Evolutionary conservation across 2,888 invertebrate genomes (phyloP).

Genomic region (Trachelus stipa): DNA sequence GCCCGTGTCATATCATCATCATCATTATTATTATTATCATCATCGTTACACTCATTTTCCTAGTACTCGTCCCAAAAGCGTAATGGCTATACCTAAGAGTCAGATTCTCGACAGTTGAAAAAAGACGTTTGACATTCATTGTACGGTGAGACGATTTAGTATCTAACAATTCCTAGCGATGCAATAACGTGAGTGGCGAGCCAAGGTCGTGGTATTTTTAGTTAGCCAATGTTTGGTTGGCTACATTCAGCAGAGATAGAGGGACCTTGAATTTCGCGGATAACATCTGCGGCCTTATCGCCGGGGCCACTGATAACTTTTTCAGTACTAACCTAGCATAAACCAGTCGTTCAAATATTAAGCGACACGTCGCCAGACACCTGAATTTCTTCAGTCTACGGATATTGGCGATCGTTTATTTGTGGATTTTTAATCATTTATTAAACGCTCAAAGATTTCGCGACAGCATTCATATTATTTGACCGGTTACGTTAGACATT

Average conservation of each 20-base stretch:
- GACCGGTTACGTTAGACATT: background rate
- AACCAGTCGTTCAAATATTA: slow-evolving; percentile 65
- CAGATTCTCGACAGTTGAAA: background rate
- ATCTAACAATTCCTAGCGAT: slow-evolving; percentile 56
- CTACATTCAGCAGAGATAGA: slow-evolving; percentile 59
- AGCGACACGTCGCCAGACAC: slow-evolving; percentile 52
- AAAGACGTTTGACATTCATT: slow-evolving; percentile 8
- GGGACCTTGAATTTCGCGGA: slow-evolving; percentile 66
- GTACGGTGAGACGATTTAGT: slow-evolving; percentile 44
- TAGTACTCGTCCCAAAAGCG: too few species aligned
- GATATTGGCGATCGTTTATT: background rate
- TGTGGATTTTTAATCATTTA: background rate
- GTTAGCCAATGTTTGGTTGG: slow-evolving; percentile 65
- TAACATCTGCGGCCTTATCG: slow-evolving; percentile 67
- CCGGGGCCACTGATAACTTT: slow-evolving; percentile 52
- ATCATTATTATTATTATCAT: too few species aligned
- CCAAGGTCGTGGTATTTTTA: slow-evolving; percentile 65
- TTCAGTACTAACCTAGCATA: slow-evolving; percentile 66
- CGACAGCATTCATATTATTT: background rate
- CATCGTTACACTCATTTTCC: too few species aligned
- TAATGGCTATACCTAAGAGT: too few species aligned
- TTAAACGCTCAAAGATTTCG: background rate
- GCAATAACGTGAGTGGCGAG: slow-evolving; percentile 58
- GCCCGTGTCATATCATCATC: too few species aligned
- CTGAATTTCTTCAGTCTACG: slow-evolving; percentile 55